phyloP scores from a whole-genome alignment of 1,140 invertebrate species.

The Vanessa atalanta region DNA sequence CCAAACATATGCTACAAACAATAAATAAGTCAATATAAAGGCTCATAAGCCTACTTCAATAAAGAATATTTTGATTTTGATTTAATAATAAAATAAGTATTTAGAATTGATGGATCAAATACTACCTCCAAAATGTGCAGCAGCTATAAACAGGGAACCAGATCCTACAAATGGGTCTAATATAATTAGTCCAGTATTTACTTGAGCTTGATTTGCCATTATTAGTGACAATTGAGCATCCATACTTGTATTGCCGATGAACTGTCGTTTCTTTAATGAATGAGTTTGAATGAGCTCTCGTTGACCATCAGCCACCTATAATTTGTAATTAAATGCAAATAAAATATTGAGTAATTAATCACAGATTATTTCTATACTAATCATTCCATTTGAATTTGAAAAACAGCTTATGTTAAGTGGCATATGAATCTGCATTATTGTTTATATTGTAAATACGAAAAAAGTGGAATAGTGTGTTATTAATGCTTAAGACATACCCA shows the following conservation, averaged over 20 bases:
- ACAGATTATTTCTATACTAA: too few relatives aligned
- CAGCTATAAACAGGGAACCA: constrained; percentile 94
- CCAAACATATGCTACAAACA: constrained; percentile 85
- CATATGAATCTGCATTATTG: too few relatives aligned
- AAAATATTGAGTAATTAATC: neutral
- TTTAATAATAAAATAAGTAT: neutral
- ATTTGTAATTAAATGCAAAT: neutral
- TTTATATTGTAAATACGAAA: neutral
- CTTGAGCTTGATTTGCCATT: constrained; percentile 96
- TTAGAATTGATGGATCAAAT: neutral
- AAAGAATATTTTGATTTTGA: neutral
- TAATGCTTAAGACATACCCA: constrained; percentile 83
- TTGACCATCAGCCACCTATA: constrained; percentile 89
- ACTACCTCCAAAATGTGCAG: constrained; percentile 92
- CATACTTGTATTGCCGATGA: constrained; percentile 99
- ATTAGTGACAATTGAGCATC: constrained; percentile 94
- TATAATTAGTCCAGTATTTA: constrained; percentile 87
- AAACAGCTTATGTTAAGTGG: too few relatives aligned
- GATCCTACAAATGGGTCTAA: constrained; percentile 98
- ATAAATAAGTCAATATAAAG: neutral
- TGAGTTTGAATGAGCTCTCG: constrained; percentile 89
- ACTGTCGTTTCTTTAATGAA: constrained; percentile 93
- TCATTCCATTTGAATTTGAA: neutral
- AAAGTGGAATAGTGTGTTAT: neutral
- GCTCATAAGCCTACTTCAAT: too few relatives aligned